Evolutionary conservation across 2,113 vertebrate genomes (phyloP), one percentile per base, ranked within the genome.

Genomic region (Paraplagusia blochii): DNA sequence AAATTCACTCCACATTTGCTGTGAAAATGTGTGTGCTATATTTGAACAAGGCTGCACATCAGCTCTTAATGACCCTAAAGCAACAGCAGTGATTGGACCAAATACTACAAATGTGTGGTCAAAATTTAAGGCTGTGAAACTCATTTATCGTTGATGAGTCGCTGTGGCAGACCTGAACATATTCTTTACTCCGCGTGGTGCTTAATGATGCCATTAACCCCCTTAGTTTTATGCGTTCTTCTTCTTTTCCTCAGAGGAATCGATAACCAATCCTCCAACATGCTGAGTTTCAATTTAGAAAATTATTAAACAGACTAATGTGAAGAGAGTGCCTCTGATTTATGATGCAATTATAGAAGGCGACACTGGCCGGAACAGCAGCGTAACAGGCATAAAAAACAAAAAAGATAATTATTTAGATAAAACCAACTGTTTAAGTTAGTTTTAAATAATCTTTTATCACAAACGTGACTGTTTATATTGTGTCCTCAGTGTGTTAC

Each of bases 1-100:
- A 51, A 55, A 43, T 59, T 75, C 53, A 51, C 35, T 62, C 55
- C 42, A 63, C 56, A 12, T 66, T 71, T 19, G 45, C 56, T 72
- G 51, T 61, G 62, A 58, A 42, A 39, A 53, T 34, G 29, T 52
- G 48, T 34, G 29, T 52, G 48, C 46, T 62, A 63, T 63, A 73
- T 63, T 15, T 42, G 56, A 44, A 72, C 40, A 19, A 33, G 1
- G 11, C 56, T 47, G 0, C 8, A 15, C 58, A 19, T 42, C 47
- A 22, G 48, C 22, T 9, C 34, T 16, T 14, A 29, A 29, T 29
- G 22, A 29, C 22, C 22, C 22, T 6, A 29, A 6, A 29, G 22
- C 6, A 29, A 29, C 22, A 29, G 22, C 22, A 29, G 22, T 6
- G 22, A 6, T 29, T 29, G 3, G 22, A 29, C 22, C 2, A 6